Percentiles rank a stretch among this genome's conserved stretches.
Evolutionary conservation across 1,140 invertebrate species (phyloP).

Genomic region (Leptinotarsa undecemlineata): DNA sequence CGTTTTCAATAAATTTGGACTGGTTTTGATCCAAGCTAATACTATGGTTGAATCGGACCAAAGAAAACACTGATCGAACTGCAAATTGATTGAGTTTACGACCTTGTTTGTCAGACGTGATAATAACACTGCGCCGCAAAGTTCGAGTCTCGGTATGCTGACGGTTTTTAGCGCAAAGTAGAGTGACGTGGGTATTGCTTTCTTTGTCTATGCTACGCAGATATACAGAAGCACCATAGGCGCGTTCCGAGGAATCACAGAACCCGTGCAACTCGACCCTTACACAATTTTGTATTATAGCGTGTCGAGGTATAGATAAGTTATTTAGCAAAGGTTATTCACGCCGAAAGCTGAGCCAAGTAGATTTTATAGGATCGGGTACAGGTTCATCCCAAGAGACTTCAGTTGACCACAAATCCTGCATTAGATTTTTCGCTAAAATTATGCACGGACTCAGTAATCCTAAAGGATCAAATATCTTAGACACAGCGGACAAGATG

Average conservation of each 20-base stretch:
- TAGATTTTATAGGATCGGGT: neutral
- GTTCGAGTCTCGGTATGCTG: conserved; percentile 49
- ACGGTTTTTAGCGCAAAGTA: conserved; percentile 45
- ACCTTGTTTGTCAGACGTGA: neutral
- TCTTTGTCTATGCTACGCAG: conserved; percentile 35
- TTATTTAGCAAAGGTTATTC: neutral
- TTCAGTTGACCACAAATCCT: too few species aligned
- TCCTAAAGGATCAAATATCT: too few species aligned
- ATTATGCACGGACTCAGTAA: too few species aligned
- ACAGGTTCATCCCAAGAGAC: conserved; percentile 8
- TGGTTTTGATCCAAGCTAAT: conserved; percentile 43
- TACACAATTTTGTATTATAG: neutral
- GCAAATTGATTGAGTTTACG: neutral
- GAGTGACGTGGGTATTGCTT: conserved; percentile 29
- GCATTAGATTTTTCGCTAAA: too few species aligned
- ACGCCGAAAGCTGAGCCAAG: conserved; percentile 13
- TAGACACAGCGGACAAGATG: too few species aligned
- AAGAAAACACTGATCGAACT: conserved; percentile 11
- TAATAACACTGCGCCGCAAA: conserved; percentile 48
- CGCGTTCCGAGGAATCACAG: conserved; percentile 46
- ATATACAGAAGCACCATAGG: conserved; percentile 49
- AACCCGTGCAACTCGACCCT: conserved; percentile 47
- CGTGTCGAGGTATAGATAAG: conserved; percentile 13
- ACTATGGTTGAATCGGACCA: conserved; percentile 36
- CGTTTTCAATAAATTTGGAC: conserved; percentile 38